Conservation (phyloP, 2,888 invertebrate genomes). For the Temnothorax ravouxi region DNA sequence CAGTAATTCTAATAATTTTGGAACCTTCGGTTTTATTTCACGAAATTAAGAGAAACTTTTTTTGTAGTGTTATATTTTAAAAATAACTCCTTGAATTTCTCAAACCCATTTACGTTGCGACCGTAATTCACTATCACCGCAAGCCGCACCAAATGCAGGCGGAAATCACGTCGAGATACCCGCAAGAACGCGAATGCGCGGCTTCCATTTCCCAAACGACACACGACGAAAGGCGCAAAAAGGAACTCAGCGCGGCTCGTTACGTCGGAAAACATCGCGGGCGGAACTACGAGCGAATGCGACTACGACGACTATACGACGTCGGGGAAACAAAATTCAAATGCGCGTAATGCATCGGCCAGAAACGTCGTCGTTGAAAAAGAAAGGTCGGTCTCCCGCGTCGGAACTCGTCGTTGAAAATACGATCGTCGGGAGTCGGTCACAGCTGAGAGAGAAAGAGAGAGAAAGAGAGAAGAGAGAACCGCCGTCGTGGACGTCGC, state of each 20-base stretch:
- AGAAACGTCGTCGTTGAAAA: conserved; percentile 57
- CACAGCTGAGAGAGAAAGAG: background rate
- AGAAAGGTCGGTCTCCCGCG: conserved; percentile 40
- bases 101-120: conserved; percentile 17
- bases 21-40: background rate
- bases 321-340: conserved; percentile 64
- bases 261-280: conserved; percentile 54
- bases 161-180: conserved; percentile 42
- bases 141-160: conserved; percentile 17
- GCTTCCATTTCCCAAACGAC: conserved; percentile 53
- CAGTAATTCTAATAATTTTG: background rate
- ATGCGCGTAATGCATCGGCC: conserved; percentile 60
- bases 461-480: background rate
- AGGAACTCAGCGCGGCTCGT: conserved; percentile 44
- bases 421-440: conserved; percentile 70
- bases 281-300: conserved; percentile 43
- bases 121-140: conserved; percentile 36
- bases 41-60: background rate
- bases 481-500: conserved; percentile 46
- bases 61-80: background rate
- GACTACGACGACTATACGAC: conserved; percentile 32
- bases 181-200: conserved; percentile 17
- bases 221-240: conserved; percentile 46
- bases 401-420: conserved; percentile 69
- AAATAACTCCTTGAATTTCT: conserved; percentile 14